Evolutionary conservation across 2,888 invertebrate species (phyloP), one percentile per base, ranked within the genome.

Genomic region (Macaria notata): DNA sequence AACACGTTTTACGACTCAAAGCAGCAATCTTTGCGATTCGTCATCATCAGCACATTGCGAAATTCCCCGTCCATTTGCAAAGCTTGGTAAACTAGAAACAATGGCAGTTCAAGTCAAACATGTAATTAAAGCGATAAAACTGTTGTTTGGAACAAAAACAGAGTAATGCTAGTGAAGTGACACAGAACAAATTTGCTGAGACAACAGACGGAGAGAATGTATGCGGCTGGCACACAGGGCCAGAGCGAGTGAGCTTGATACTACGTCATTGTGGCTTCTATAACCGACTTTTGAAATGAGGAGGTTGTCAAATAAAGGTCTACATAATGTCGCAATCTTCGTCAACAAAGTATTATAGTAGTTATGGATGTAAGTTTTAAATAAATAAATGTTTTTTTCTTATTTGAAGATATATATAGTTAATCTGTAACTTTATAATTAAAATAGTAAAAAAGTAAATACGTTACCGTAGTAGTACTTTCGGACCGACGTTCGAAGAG

Each of bases 111-210:
- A 79, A 78, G 49, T 60, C 74, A 82, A 80, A 81, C 79, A 64
- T 60, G 80, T 75, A 81, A 85, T 83, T 83, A 75, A 72, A 70
- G 70, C 77, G 83, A 85, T 86, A 87, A 84, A 84, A 81, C 86
- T 83, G 80, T 82, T 83, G 63, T 83, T 81, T 82, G 73, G 79
- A 80, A 80, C 81, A 88, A 88, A 88, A 88, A 87, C 89, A 85
- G 84, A 81, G 83, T 88, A 86, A 89, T 88, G 87, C 87, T 47
- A 74, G 76, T 71, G 64, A 79, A 84, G 82, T 78, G 83, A 84
- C 81, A 69, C 72, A 78, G 85, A 86, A 84, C 87, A 90, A 89
- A 90, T 90, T 89, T 90, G 85, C 88, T 85, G 79, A 74, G 82
- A 75, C 83, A 88, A 90, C 89, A 88, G 81, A 81, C 82, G 83